A percentile compares a stretch with the other conserved stretches of the same genome.
These are phyloP conservation scores for Stegostoma tigrinum DNA, from an alignment of 2,113 vertebrate genomes.

Conservation along the genomic window DNA sequence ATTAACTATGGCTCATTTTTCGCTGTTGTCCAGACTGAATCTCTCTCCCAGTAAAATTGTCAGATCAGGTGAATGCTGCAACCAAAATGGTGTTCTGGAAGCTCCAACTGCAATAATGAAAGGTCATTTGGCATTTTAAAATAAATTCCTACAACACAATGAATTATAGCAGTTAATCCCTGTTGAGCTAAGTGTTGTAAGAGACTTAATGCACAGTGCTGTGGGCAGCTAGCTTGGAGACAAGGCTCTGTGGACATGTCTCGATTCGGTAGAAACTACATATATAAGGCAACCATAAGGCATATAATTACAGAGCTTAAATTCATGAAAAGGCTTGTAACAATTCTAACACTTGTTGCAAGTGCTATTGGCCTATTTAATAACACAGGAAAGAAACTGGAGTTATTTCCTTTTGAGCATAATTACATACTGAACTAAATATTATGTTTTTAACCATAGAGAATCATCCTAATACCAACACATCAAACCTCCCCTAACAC, in stretches of 20 bases:
- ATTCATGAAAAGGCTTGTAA: not conserved
- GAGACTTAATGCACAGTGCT: not conserved
- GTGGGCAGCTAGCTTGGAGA: not conserved
- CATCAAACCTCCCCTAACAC: not conserved
- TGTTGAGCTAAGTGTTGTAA: not conserved
- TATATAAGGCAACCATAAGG: not conserved
- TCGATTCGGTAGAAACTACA: not conserved
- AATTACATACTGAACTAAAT: not conserved
- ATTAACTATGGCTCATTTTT: not conserved
- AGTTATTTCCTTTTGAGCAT: not conserved
- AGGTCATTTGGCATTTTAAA: not conserved
- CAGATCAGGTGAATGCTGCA: not conserved
- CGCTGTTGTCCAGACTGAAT: not conserved
- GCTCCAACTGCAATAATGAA: not conserved
- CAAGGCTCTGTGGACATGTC: not conserved
- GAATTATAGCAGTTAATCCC: not conserved
- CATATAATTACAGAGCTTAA: not conserved
- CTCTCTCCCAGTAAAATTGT: not conserved
- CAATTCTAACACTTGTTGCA: not conserved
- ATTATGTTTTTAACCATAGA: not conserved
- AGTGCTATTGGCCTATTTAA: not conserved
- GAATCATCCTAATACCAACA: not conserved
- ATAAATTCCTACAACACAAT: not conserved
- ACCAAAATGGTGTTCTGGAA: not conserved
- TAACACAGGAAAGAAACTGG: constrained; percentile 7